phyloP scores from a whole-genome alignment of 2,888 invertebrate species.

The Bursaphelenchus okinawaensis region DNA sequence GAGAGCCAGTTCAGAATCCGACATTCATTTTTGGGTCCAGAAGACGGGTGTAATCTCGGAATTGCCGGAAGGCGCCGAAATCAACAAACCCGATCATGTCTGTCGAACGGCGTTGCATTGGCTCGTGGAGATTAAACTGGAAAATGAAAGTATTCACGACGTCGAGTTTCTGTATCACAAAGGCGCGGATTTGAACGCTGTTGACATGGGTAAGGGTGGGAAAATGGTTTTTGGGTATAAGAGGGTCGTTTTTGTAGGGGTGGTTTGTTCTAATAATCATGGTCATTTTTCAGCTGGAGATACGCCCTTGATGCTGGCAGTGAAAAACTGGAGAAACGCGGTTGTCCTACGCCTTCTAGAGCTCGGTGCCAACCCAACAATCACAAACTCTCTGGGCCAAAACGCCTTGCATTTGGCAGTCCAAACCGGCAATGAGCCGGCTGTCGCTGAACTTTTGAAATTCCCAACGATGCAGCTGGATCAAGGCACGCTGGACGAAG shows the following conservation, averaged over 20 bases:
- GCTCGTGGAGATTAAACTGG: neutral
- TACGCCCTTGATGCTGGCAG: conserved; percentile 24
- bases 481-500: neutral
- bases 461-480: neutral
- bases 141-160: neutral
- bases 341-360: conserved; percentile 13
- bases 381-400: conserved; percentile 30
- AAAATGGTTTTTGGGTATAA: too few relatives aligned
- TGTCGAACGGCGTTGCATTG: neutral
- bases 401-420: conserved; percentile 39
- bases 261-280: neutral
- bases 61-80: neutral
- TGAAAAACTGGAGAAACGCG: conserved; percentile 12
- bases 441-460: conserved; percentile 26
- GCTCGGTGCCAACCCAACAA: conserved; percentile 30
- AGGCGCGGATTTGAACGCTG: neutral
- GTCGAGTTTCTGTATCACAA: neutral
- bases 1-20: neutral
- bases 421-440: conserved; percentile 19
- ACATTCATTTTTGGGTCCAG: neutral
- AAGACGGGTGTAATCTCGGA: neutral
- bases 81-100: neutral
- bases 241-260: neutral
- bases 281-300: conserved; percentile 12
- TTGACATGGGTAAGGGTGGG: neutral